phyloP scores from a whole-genome alignment of 2,113 vertebrate species.

The Chinchilla lanigera region DNA sequence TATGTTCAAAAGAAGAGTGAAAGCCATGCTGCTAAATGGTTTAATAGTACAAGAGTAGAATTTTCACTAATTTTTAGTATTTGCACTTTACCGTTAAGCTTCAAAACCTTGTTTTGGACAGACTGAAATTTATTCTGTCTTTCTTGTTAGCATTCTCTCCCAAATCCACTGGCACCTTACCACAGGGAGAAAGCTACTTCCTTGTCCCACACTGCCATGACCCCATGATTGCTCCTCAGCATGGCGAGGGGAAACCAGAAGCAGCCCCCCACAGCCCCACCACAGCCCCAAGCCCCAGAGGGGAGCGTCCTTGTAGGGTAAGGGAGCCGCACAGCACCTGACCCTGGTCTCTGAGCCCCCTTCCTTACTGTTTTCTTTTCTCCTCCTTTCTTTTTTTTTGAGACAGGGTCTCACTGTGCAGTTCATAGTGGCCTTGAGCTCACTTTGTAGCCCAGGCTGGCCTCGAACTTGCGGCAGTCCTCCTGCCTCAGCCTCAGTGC shows the following conservation, averaged over 20 bases:
- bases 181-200: not conserved
- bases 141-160: not conserved
- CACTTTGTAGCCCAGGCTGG: not conserved
- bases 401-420: no score
- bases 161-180: not conserved
- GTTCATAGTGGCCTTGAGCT: not conserved
- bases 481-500: not conserved
- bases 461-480: not conserved
- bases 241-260: not conserved
- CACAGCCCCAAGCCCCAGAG: no score
- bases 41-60: not conserved
- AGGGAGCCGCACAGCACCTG: not conserved
- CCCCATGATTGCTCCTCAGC: not conserved
- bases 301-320: not conserved
- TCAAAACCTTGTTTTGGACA: not conserved
- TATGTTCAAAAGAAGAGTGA: not conserved
- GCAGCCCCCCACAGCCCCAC: not conserved
- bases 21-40: not conserved
- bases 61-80: constrained; percentile 8
- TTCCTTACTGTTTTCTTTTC: not conserved
- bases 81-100: not conserved
- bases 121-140: not conserved
- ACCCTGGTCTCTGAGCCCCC: no score
- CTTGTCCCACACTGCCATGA: not conserved
- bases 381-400: no score